Conservation (phyloP, 2,797 vertebrate genomes). For the Oophaga sylvatica region DNA sequence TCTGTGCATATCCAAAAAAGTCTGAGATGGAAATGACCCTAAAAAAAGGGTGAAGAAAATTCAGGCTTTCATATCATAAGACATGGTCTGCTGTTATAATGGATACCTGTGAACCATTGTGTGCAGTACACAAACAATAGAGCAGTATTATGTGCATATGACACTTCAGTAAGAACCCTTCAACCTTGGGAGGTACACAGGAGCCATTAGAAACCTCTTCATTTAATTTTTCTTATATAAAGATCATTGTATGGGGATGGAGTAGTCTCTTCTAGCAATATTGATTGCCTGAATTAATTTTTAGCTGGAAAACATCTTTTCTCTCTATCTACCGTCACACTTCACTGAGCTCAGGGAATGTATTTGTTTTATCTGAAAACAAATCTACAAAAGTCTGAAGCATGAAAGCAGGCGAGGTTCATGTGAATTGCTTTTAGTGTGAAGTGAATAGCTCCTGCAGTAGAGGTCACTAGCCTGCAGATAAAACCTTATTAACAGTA, state of each 20-base stretch:
- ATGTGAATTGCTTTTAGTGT: slow-evolving; percentile 38
- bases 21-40: too few species aligned
- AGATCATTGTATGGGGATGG: neutral
- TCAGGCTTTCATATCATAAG: too few species aligned
- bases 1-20: too few species aligned
- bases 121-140: neutral
- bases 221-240: slow-evolving; percentile 2
- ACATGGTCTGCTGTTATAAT: neutral
- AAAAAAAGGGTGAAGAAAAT: too few species aligned
- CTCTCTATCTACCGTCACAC: slow-evolving; percentile 49
- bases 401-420: slow-evolving; percentile 24
- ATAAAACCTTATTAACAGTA: slow-evolving; percentile 30
- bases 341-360: slow-evolving; percentile 37
- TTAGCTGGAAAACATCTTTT: slow-evolving; percentile 45
- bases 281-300: slow-evolving; percentile 51
- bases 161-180: neutral
- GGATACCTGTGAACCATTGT: neutral
- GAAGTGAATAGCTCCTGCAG: slow-evolving; percentile 20
- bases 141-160: neutral
- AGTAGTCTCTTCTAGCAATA: slow-evolving; percentile 35
- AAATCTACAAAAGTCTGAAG: slow-evolving; percentile 35
- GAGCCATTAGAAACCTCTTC: neutral
- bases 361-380: slow-evolving; percentile 50
- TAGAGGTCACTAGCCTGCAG: slow-evolving; percentile 35
- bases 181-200: neutral